phyloP scores from a whole-genome alignment of 2,113 vertebrate species.

The Myrmecophaga tridactyla region DNA sequence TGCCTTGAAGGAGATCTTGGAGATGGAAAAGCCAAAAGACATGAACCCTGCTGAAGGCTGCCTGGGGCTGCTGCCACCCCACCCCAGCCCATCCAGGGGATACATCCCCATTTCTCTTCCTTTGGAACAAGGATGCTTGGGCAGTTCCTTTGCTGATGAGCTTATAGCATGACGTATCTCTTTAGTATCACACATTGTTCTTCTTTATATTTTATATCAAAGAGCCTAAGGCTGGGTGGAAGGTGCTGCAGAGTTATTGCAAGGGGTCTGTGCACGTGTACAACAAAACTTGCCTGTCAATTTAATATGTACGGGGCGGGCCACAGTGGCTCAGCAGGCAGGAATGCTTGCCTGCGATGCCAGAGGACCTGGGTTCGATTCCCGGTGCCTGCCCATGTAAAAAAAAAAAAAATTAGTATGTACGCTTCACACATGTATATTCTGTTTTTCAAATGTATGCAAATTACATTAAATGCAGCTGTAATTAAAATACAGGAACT shows the following conservation, averaged over 20 bases:
- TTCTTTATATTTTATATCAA: neutral
- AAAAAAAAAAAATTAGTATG: too few relatives aligned
- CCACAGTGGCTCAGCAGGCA: too few relatives aligned
- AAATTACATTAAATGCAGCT: neutral
- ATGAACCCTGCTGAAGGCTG: neutral
- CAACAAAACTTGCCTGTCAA: neutral
- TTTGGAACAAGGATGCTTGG: neutral
- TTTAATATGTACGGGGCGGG: too few relatives aligned
- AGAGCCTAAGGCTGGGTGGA: neutral
- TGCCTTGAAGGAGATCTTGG: neutral
- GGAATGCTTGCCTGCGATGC: too few relatives aligned
- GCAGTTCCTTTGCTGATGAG: neutral
- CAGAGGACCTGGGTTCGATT: too few relatives aligned
- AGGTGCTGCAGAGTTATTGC: neutral
- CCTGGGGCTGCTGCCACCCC: neutral
- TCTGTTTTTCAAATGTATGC: neutral
- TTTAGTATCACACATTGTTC: neutral
- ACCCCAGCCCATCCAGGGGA: too few relatives aligned
- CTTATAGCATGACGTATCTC: fast-evolving
- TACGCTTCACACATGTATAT: neutral
- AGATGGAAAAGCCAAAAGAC: neutral
- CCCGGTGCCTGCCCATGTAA: too few relatives aligned
- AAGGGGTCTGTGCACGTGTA: neutral
- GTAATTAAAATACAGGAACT: neutral
- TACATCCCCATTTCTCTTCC: neutral